These are phyloP conservation scores for Drosophila murphyi DNA, from an alignment of 1,140 invertebrate species.

Conservation along the genomic window DNA sequence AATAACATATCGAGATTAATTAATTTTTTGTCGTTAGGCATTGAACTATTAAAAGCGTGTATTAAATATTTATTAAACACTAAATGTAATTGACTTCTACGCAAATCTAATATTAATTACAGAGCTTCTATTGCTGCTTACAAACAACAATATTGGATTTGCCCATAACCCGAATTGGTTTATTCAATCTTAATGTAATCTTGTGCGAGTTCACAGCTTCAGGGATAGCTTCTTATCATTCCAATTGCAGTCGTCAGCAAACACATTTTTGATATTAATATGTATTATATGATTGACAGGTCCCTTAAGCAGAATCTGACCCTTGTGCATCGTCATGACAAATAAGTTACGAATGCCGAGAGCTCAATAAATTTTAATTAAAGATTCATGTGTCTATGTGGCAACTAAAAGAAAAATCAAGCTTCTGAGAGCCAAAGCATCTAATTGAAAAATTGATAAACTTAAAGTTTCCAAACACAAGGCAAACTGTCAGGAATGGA, in stretches of 20 bases:
- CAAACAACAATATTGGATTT: neutral
- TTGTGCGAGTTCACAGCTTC: neutral
- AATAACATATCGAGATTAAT: neutral
- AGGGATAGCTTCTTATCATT: constrained; percentile 1
- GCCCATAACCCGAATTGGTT: constrained; percentile 12
- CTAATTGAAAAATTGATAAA: no score
- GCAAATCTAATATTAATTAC: constrained; percentile 9
- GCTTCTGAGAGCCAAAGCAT: neutral
- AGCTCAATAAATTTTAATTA: constrained; percentile 51
- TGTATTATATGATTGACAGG: constrained; percentile 3
- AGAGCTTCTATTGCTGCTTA: neutral
- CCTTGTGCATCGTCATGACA: neutral
- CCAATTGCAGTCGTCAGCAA: neutral
- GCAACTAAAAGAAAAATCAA: neutral
- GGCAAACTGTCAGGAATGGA: neutral
- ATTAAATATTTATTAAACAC: neutral
- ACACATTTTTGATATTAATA: neutral
- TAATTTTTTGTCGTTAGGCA: neutral
- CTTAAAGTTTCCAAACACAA: neutral
- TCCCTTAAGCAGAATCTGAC: neutral
- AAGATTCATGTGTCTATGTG: neutral
- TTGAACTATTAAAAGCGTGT: neutral
- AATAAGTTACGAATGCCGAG: constrained; percentile 10
- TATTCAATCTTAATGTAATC: neutral
- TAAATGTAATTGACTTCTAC: neutral